Percentiles rank a stretch among this genome's conserved stretches.
Conservation (phyloP, 2,113 vertebrate genomes). For the Pluvianellus socialis region DNA sequence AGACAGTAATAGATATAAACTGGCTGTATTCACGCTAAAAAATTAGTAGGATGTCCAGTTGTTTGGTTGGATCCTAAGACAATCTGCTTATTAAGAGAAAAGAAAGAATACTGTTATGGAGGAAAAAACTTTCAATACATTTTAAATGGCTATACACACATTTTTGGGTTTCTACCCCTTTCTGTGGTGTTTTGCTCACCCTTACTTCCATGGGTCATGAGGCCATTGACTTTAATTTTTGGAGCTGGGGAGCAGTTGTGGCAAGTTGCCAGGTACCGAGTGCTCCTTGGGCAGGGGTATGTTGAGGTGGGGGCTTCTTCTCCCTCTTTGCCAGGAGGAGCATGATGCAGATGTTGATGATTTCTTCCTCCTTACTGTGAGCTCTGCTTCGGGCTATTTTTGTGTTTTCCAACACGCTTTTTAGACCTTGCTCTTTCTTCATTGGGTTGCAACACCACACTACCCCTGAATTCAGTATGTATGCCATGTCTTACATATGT, state of each 20-base stretch:
- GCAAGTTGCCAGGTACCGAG: background rate
- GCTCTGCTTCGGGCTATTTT: background rate
- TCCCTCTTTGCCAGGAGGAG: background rate
- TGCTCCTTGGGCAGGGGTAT: background rate
- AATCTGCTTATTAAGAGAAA: background rate
- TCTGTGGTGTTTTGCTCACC: background rate
- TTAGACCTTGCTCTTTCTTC: background rate
- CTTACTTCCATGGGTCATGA: background rate
- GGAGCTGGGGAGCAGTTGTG: background rate
- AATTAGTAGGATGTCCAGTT: background rate
- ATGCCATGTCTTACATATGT: background rate
- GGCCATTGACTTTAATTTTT: background rate
- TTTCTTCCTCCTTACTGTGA: background rate
- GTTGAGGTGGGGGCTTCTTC: background rate
- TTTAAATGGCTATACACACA: background rate
- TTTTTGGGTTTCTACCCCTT: background rate
- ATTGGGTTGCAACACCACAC: background rate
- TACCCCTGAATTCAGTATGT: background rate
- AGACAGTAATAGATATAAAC: background rate
- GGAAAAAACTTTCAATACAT: background rate
- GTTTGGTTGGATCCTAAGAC: background rate
- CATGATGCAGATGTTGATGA: background rate
- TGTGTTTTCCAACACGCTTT: background rate
- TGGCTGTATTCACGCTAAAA: background rate
- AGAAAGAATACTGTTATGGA: background rate